Base-by-base conservation (phyloP, 2,888 invertebrate genomes). In the Cerastis rubricosa region DNA sequence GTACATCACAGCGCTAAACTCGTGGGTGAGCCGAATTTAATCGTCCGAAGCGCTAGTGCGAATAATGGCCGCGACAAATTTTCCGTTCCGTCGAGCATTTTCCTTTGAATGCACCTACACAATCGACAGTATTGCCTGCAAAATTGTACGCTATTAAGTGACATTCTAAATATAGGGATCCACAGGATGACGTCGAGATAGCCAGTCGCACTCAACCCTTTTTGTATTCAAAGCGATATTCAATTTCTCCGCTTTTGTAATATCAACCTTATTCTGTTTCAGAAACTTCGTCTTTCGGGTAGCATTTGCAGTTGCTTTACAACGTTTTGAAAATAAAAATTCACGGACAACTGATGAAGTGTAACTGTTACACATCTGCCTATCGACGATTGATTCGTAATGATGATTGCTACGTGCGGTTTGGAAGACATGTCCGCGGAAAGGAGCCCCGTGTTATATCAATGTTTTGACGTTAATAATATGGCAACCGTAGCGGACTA, bases 111-210 rank as follows among this genome's bases (percentile, higher is more conserved):
- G 95, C 95, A 94, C 93, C 94, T 90, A 93, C 93, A 96, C 96
- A 96, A 96, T 96, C 94, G 94, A 91, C 92, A 92, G 91, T 94
- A 95, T 95, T 94, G 94, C 94, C 93, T 91, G 94, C 95, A 93
- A 95, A 96, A 96, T 96, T 95, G 96, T 94, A 91, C 92, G 93
- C 94, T 94, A 96, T 96, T 96, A 95, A 95, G 94, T 95, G 95
- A 94, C 94, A 93, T 93, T 94, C 96, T 96, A 96, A 96, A 96
- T 96, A 95, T 94, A 95, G 93, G 92, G 92, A 94, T 94, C 92
- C 91, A 91, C 87, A 90, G 91, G 90, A 92, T 93, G 93, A 93
- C 92, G 92, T 89, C 88, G 90, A 92, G 91, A 92, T 93, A 93
- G 92, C 90, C 91, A 91, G 91, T 91, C 89, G 89, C 90, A 90